Evolutionary conservation across 2,888 invertebrate genomes (phyloP).

Genomic region (Desoria tigrina): DNA sequence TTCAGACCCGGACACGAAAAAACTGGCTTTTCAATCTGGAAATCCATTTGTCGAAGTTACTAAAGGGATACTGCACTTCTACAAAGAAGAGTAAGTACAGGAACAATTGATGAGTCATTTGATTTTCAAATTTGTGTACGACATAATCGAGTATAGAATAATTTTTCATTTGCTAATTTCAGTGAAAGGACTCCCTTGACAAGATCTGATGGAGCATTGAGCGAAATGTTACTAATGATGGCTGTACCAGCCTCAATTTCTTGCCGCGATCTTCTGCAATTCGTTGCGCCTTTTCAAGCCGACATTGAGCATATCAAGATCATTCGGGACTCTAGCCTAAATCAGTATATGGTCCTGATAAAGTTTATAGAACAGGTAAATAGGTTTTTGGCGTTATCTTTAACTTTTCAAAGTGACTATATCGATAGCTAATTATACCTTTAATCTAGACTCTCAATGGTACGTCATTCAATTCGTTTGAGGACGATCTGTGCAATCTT

Average conservation of each 20-base stretch:
- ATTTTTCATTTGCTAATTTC: slow-evolving; percentile 25
- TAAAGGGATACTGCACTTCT: slow-evolving; percentile 93
- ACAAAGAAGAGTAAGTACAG: slow-evolving; percentile 84
- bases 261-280: slow-evolving; percentile 88
- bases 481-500: slow-evolving; percentile 87
- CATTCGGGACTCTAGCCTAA: slow-evolving; percentile 80
- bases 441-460: slow-evolving; percentile 94
- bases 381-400: neutral
- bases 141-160: neutral
- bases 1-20: slow-evolving; percentile 24
- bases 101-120: too few relatives aligned
- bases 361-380: slow-evolving; percentile 68
- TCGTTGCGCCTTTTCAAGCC: slow-evolving; percentile 87
- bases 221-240: slow-evolving; percentile 82
- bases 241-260: slow-evolving; percentile 88
- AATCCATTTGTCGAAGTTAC: slow-evolving; percentile 97
- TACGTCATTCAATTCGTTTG: slow-evolving; percentile 86
- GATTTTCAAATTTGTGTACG: neutral
- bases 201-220: slow-evolving; percentile 65
- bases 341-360: slow-evolving; percentile 95
- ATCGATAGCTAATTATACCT: too few relatives aligned
- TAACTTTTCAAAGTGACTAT: neutral
- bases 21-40: slow-evolving; percentile 76
- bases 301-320: slow-evolving; percentile 89
- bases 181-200: slow-evolving; percentile 75